Base-by-base conservation (phyloP, 2,888 invertebrate genomes). In the Notocelia uddmanniana region DNA sequence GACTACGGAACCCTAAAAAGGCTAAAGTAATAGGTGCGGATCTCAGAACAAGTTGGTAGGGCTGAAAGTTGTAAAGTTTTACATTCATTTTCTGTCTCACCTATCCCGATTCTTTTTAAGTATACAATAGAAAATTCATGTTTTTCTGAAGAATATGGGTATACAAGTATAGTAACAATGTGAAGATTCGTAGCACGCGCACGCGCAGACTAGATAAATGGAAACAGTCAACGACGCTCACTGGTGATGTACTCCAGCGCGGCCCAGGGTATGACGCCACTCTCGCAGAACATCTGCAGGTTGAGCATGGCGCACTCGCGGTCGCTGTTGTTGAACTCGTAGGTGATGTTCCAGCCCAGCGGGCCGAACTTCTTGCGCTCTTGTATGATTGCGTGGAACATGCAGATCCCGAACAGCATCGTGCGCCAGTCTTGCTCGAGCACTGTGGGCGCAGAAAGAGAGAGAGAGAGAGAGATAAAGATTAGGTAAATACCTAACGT, bases 251-350 rank as follows among this genome's bases (percentile, higher is more conserved):
- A 98, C 80, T 97, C 96, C 67, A 98, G 94, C 3, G 98, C 97
- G 83, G 97, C 97, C 98, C 98, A 98, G 0, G 98, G 98, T 73
- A 98, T 97, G 18, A 86, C 85, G 1, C 94, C 95, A 11, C 88
- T 87, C 74, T 92, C 92, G 82, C 98, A 98, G 85, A 97, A 98
- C 95, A 98, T 97, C 83, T 97, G 96, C 68, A 98, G 90, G 76
- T 98, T 98, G 77, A 96, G 94, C 76, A 98, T 95, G 1, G 98
- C 98, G 85, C 98, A 98, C 78, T 98, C 97, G 50, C 98, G 95
- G 87, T 99, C 98, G 79, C 97, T 98, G 83, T 98, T 98, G 85
- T 97, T 98, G 86, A 98, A 99, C 83, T 98, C 98, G 82, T 99
- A 99, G 0, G 96, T 95, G 74, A 98, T 98, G 86, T 98, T 98